These are phyloP conservation scores for Sparus aurata DNA, from an alignment of 2,797 vertebrate genomes.

Conservation along the genomic window DNA sequence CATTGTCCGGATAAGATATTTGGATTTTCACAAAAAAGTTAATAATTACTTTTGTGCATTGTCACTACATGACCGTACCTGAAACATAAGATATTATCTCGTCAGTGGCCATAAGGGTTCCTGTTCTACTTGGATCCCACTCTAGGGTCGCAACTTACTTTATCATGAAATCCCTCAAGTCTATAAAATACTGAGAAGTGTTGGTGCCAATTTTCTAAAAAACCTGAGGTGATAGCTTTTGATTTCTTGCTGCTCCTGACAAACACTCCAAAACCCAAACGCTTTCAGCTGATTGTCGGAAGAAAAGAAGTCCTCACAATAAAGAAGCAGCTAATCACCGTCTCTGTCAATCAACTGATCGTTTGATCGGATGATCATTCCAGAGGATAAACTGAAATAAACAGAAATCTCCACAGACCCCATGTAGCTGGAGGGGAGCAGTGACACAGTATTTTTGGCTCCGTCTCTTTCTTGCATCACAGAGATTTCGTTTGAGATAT, in stretches of 20 bases:
- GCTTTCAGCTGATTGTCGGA: background rate
- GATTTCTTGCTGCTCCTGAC: background rate
- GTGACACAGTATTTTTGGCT: conserved; percentile 1
- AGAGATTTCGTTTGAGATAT: background rate
- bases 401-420: background rate
- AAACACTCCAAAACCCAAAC: background rate
- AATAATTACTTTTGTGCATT: conserved; percentile 22
- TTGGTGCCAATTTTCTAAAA: background rate
- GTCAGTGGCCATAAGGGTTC: background rate
- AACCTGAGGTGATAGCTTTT: background rate
- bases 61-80: background rate
- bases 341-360: background rate
- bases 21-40: conserved; percentile 36
- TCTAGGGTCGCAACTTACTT: background rate
- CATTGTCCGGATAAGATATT: conserved; percentile 36
- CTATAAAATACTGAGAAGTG: background rate
- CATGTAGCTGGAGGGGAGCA: background rate
- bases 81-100: background rate
- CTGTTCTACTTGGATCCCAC: background rate
- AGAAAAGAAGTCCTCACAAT: background rate
- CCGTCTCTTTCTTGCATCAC: background rate
- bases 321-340: background rate
- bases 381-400: background rate
- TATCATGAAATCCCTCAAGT: background rate
- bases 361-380: background rate